Percentiles rank a stretch among this genome's conserved stretches.
Evolutionary conservation across 1,140 invertebrate genomes (phyloP).

Genomic region (Drosophila santomea): DNA sequence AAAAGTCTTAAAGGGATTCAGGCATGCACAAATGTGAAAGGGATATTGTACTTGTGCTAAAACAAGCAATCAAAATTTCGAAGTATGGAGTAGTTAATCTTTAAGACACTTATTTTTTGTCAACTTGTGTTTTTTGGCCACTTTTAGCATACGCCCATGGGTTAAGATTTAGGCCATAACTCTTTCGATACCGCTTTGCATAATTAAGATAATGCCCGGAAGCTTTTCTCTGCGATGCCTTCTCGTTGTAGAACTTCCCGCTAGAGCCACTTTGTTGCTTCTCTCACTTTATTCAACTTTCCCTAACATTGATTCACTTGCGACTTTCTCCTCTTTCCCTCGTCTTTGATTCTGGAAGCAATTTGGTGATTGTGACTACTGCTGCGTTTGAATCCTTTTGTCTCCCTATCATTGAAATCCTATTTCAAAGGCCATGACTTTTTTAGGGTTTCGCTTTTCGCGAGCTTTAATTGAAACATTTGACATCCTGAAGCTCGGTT

Average conservation of each 20-base stretch:
- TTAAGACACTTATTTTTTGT: background rate
- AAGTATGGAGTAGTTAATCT: background rate
- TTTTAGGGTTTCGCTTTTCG: slow-evolving; percentile 32
- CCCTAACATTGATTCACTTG: background rate
- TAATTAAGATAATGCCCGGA: slow-evolving; percentile 44
- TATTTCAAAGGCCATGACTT: slow-evolving; percentile 3
- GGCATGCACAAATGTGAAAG: background rate
- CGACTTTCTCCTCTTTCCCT: slow-evolving; percentile 7
- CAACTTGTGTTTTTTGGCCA: background rate
- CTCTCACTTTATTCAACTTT: background rate
- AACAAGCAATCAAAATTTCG: too few relatives aligned
- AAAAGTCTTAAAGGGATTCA: background rate
- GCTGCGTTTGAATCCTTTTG: slow-evolving; percentile 7
- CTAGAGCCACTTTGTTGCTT: slow-evolving; percentile 3
- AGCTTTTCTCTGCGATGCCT: slow-evolving; percentile 31
- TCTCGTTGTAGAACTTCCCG: slow-evolving; percentile 19
- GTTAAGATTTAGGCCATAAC: slow-evolving; percentile 18
- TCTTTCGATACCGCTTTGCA: slow-evolving; percentile 33
- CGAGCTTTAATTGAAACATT: slow-evolving; percentile 74
- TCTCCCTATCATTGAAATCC: slow-evolving; percentile 11
- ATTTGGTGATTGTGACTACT: slow-evolving; percentile 34
- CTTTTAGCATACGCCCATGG: slow-evolving; percentile 1
- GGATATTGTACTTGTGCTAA: too few relatives aligned
- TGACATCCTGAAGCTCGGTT: slow-evolving; percentile 21
- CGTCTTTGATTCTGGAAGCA: slow-evolving; percentile 44